phyloP scores from a whole-genome alignment of 1,140 invertebrate genomes.

The Conopomorpha cramerella region DNA sequence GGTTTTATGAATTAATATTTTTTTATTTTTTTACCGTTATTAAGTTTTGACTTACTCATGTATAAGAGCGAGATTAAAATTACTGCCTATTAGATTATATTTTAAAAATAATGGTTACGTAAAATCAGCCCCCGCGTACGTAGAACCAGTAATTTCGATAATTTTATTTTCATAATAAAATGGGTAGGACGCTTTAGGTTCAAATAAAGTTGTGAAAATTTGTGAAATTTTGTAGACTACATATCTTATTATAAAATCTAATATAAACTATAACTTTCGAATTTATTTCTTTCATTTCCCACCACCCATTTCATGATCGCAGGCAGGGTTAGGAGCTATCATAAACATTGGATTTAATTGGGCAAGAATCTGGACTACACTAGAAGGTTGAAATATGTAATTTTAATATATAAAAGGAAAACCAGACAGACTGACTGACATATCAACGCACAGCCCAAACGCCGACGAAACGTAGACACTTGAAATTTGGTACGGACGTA shows the following conservation, averaged over 20 bases:
- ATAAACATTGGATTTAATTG: no score
- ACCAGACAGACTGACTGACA: no score
- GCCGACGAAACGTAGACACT: no score
- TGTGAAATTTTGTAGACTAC: slow-evolving; percentile 61
- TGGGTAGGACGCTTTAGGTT: slow-evolving; percentile 59
- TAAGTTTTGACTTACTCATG: slow-evolving; percentile 57
- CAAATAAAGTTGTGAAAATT: slow-evolving; percentile 61
- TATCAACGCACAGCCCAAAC: no score
- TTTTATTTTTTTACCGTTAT: slow-evolving; percentile 62
- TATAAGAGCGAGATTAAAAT: slow-evolving; percentile 45
- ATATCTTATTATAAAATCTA: slow-evolving; percentile 62
- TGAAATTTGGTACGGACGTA: no score
- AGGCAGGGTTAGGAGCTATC: no score
- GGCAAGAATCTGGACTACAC: no score
- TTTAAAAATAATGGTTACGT: slow-evolving; percentile 58
- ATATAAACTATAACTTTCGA: slow-evolving; percentile 62
- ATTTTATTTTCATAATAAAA: slow-evolving; percentile 61
- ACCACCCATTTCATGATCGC: no score
- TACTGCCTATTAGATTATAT: slow-evolving; percentile 61
- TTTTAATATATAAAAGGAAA: no score
- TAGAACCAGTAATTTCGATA: slow-evolving; percentile 55
- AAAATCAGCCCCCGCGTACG: slow-evolving; percentile 46
- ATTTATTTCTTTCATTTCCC: no score
- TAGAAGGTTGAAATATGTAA: no score
- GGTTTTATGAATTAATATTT: slow-evolving; percentile 56